phyloP scores from a whole-genome alignment of 2,113 vertebrate genomes.

The Upupa epops region DNA sequence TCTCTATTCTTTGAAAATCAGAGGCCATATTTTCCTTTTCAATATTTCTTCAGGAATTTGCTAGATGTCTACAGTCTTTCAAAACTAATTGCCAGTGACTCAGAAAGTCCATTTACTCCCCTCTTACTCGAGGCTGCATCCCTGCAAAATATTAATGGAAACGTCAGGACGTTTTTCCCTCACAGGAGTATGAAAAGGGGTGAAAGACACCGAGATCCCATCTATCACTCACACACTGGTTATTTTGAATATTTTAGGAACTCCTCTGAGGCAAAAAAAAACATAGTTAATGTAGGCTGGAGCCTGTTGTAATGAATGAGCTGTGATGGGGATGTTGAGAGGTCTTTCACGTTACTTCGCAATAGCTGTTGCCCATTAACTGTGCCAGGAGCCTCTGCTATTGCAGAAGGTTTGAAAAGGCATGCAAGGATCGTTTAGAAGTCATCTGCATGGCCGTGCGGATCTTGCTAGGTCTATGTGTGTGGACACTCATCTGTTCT shows the following conservation, averaged over 20 bases:
- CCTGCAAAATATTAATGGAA: conserved; percentile 20
- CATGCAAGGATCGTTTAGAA: not conserved
- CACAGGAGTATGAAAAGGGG: not conserved
- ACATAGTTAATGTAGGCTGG: not conserved
- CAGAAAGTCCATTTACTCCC: conserved; percentile 28
- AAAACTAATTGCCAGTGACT: conserved; percentile 1
- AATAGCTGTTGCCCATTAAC: not conserved
- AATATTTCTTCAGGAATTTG: not conserved
- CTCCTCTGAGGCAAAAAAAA: not conserved
- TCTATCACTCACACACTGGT: not conserved
- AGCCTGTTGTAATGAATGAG: not conserved
- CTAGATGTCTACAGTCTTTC: not conserved
- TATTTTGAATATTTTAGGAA: not conserved
- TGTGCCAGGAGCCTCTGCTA: not conserved
- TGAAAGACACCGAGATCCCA: not conserved
- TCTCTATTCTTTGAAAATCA: not conserved
- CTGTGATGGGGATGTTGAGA: not conserved
- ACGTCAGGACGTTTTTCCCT: not conserved
- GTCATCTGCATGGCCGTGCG: not conserved
- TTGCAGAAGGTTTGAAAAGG: not conserved
- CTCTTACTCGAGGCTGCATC: not conserved
- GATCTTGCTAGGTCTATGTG: not conserved
- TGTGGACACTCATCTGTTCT: not conserved
- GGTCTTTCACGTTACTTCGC: not conserved
- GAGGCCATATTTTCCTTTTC: not conserved